A percentile compares a stretch with the other conserved stretches of the same genome.
phyloP scores from a whole-genome alignment of 2,113 vertebrate genomes.

The Pelobates fuscus region DNA sequence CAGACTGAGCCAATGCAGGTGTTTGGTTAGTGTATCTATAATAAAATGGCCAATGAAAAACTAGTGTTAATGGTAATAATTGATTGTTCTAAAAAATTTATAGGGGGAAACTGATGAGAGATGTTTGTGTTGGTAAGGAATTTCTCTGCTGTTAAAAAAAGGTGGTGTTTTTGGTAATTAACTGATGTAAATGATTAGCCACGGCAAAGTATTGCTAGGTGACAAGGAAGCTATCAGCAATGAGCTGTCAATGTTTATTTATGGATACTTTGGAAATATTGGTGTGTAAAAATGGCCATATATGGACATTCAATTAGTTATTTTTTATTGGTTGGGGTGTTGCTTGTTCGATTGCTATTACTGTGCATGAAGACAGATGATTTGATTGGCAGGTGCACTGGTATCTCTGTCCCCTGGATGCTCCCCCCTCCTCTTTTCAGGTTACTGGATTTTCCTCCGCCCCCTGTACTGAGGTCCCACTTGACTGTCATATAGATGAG shows the following conservation, averaged over 20 bases:
- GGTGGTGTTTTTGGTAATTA: neutral
- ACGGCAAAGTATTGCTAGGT: neutral
- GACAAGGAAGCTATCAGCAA: neutral
- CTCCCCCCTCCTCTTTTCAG: slow-evolving; percentile 23
- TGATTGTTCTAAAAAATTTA: too few species aligned
- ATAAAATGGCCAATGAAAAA: too few species aligned
- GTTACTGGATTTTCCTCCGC: slow-evolving; percentile 23
- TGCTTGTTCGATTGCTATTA: slow-evolving; percentile 27
- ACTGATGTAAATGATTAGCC: neutral
- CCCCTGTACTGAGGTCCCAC: slow-evolving; percentile 37
- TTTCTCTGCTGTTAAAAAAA: too few species aligned
- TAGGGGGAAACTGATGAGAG: too few species aligned
- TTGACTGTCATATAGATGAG: slow-evolving; percentile 37
- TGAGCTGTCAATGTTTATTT: slow-evolving; percentile 3
- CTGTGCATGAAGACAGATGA: slow-evolving; percentile 21
- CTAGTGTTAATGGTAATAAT: too few species aligned
- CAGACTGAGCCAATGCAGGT: neutral
- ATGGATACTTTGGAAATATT: slow-evolving; percentile 7
- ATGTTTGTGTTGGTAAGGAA: too few species aligned
- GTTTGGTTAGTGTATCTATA: neutral
- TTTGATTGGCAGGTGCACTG: slow-evolving; percentile 44
- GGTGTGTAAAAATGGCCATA: slow-evolving; percentile 14
- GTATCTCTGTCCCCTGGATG: slow-evolving; percentile 36
- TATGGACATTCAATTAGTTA: slow-evolving; percentile 15
- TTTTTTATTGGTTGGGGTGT: slow-evolving; percentile 18